A percentile compares a stretch with the other conserved stretches of the same genome.
phyloP scores from a whole-genome alignment of 2,888 invertebrate genomes.

The Chesias legatella region DNA sequence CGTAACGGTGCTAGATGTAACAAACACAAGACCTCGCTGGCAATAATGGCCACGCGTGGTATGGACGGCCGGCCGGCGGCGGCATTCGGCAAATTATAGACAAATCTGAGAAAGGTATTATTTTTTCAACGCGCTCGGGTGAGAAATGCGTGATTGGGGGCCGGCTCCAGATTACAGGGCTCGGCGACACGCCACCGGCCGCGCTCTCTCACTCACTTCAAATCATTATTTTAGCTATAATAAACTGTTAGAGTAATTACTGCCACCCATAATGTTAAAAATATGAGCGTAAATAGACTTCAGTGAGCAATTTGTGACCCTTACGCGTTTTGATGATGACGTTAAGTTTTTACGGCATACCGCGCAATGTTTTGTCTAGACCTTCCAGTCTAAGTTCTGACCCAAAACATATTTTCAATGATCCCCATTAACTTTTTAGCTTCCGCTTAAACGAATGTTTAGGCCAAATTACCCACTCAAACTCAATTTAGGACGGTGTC shows the following conservation, averaged over 20 bases:
- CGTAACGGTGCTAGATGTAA: background rate
- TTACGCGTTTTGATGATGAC: slow-evolving; percentile 19
- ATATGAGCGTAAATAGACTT: slow-evolving; percentile 22
- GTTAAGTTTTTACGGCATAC: slow-evolving; percentile 20
- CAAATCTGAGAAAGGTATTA: slow-evolving; percentile 74
- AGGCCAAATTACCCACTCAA: slow-evolving; percentile 45
- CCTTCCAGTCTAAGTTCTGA: slow-evolving; percentile 10
- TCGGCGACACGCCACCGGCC: slow-evolving; percentile 69
- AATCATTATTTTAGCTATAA: slow-evolving; percentile 72
- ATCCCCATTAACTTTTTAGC: slow-evolving; percentile 45
- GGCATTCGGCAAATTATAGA: slow-evolving; percentile 77
- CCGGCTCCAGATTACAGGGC: slow-evolving; percentile 75
- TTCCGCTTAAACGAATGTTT: slow-evolving; percentile 46
- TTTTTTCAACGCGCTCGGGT: slow-evolving; percentile 79
- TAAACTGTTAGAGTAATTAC: slow-evolving; percentile 73
- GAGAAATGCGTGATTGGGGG: slow-evolving; percentile 79
- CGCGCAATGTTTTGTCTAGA: slow-evolving; percentile 10
- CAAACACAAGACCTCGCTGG: slow-evolving; percentile 4
- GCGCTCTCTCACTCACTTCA: slow-evolving; percentile 63
- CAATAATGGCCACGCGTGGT: slow-evolving; percentile 12
- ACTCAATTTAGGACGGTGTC: slow-evolving; percentile 46
- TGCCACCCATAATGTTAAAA: slow-evolving; percentile 57
- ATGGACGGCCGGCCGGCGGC: slow-evolving; percentile 34
- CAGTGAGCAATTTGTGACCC: slow-evolving; percentile 26
- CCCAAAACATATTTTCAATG: slow-evolving; percentile 36